phyloP scores from a whole-genome alignment of 2,888 invertebrate species.

The Cryptus viduatorius region DNA sequence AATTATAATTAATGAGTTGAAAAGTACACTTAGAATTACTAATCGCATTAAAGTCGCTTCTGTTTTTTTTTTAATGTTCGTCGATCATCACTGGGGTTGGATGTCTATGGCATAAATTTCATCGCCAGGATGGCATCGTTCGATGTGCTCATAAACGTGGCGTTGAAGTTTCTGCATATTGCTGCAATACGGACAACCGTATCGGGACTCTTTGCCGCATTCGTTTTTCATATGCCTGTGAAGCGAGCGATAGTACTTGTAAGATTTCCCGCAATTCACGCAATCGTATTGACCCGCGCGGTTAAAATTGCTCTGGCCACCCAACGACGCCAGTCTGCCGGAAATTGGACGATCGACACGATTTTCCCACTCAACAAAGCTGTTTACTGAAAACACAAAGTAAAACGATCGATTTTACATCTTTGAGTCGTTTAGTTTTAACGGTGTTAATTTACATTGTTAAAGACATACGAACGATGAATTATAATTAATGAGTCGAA shows the following conservation, averaged over 20 bases:
- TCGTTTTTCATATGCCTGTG: constrained; percentile 75
- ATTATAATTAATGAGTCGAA: neutral
- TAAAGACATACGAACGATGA: neutral
- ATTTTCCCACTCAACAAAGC: constrained; percentile 17
- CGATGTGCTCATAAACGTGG: constrained; percentile 79
- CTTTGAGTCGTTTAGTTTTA: neutral
- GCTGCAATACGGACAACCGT: constrained; percentile 71
- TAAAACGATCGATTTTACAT: neutral
- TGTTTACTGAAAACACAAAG: constrained; percentile 48
- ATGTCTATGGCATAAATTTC: constrained; percentile 76
- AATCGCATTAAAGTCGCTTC: neutral
- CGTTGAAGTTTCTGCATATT: constrained; percentile 74
- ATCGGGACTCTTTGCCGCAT: constrained; percentile 75
- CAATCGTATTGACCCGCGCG: constrained; percentile 75
- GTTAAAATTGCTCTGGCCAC: neutral
- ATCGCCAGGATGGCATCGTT: constrained; percentile 73
- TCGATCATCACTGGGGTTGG: constrained; percentile 29
- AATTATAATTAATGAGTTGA: neutral
- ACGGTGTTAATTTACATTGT: neutral
- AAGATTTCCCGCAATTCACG: constrained; percentile 66
- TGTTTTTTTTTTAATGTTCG: neutral
- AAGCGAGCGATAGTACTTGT: constrained; percentile 46
- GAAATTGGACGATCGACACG: constrained; percentile 33
- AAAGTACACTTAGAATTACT: neutral
- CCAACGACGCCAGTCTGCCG: neutral